Base-by-base conservation (phyloP, 2,797 vertebrate species). In the Triplophysa yarkandensis region DNA sequence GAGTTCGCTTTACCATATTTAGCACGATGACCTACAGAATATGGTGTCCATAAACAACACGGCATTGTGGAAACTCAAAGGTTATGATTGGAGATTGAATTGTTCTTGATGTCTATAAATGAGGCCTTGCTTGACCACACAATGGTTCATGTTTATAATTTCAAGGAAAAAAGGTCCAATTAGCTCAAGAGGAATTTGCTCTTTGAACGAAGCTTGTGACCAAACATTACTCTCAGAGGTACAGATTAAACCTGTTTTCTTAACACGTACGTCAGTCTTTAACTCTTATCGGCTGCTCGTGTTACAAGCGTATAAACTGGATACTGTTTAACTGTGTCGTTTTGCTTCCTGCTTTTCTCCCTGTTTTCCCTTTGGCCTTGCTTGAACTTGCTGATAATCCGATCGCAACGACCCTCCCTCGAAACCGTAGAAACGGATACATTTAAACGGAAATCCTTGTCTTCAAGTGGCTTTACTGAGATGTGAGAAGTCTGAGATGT, bases 401-500 rank as follows among this genome's bases (percentile, higher is more conserved):
- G 2, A 36, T 62, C 57, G 9, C 57, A 25, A 14, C 17, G 44
- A 73, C 17, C 70, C 60, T 73, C 48, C 27, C 27, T 64, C 41
- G 54, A 43, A 64, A n/a, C 21, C 0, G 27, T 28, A 32, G 10
- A 17, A 61, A 62, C 16, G 23, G 57, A 30, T 52, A 27, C 32
- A 41, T 50, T 62, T 55, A 39, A 50, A 11, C 27, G n/a, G n/a
- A 11, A 30, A 3, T 6, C 30, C 36, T 39, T 44, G 58, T 2
- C 19, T 66, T 65, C 39, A 27, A 16, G 19, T 9, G 19, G 34
- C 52, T 64, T 67, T 39, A 32, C 27, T 57, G 57, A 48, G 50
- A 52, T 69, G 23, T 4, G 30, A 77, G 44, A 63, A 28, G 61
- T 58, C 48, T 28, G 61, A 79, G 50, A 66, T 30, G 43, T 43